phyloP scores from a whole-genome alignment of 1,140 invertebrate species.

The Pachypeltis micranthus region DNA sequence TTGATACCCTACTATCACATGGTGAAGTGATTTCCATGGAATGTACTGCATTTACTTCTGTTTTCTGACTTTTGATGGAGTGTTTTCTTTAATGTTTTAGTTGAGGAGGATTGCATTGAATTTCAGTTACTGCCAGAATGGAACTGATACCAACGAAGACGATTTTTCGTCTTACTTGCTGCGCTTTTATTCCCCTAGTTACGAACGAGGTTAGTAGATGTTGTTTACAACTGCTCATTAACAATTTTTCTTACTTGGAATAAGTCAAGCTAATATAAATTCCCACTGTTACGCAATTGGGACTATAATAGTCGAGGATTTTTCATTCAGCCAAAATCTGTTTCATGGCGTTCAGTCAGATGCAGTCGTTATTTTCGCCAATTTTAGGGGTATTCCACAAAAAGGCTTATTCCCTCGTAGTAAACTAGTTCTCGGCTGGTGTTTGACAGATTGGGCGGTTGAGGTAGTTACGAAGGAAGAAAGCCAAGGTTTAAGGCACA shows the following conservation, averaged over 20 bases:
- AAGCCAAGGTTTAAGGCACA: too few relatives aligned
- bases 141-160: conserved; percentile 30
- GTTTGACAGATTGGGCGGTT: too few relatives aligned
- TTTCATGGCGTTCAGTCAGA: too few relatives aligned
- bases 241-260: conserved; percentile 11
- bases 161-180: conserved; percentile 31
- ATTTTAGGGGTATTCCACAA: too few relatives aligned
- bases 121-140: conserved; percentile 50
- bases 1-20: conserved; percentile 48
- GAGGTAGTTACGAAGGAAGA: too few relatives aligned
- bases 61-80: neutral
- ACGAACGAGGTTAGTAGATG: conserved; percentile 20
- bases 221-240: neutral
- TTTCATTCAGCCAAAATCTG: too few relatives aligned
- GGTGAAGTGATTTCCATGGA: conserved; percentile 36
- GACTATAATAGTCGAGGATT: neutral
- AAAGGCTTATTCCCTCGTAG: too few relatives aligned
- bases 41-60: neutral
- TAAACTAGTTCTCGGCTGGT: too few relatives aligned
- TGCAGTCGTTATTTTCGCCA: too few relatives aligned
- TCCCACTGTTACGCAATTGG: neutral
- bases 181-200: conserved; percentile 5
- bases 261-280: neutral
- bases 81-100: conserved; percentile 35
- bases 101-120: conserved; percentile 50